Evolutionary conservation across 1,140 invertebrate genomes (phyloP).

Genomic region (Cardiocondyla obscurior): DNA sequence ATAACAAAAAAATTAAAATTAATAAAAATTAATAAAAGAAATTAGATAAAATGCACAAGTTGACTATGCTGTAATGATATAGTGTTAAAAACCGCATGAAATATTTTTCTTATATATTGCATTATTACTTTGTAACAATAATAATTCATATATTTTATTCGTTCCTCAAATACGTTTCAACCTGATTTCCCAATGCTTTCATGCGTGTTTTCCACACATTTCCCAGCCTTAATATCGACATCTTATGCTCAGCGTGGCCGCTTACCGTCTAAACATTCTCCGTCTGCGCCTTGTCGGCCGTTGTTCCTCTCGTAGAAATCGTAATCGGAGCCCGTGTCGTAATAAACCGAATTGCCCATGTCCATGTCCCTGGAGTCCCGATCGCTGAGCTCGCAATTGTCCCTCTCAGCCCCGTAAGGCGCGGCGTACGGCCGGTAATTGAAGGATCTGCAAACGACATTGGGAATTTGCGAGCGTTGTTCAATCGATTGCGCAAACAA

Average conservation of each 20-base stretch:
- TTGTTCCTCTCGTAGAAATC: slow-evolving; percentile 94
- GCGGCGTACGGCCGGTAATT: slow-evolving; percentile 89
- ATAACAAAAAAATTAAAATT: no score
- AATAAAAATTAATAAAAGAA: no score
- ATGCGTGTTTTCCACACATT: background rate
- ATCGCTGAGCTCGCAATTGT: slow-evolving; percentile 95
- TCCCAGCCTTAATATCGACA: background rate
- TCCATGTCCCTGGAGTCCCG: slow-evolving; percentile 93
- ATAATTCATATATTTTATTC: background rate
- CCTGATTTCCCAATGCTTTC: background rate
- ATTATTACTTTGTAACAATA: no score
- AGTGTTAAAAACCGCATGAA: background rate
- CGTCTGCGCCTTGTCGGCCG: slow-evolving; percentile 87
- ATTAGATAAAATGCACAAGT: background rate
- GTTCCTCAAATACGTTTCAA: background rate
- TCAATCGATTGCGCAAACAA: slow-evolving; percentile 39
- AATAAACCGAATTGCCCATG: slow-evolving; percentile 92
- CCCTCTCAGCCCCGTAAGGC: slow-evolving; percentile 88
- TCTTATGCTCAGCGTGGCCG: slow-evolving; percentile 26
- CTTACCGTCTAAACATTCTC: slow-evolving; percentile 93
- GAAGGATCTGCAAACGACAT: slow-evolving; percentile 90
- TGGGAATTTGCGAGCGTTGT: slow-evolving; percentile 32
- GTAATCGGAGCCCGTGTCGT: slow-evolving; percentile 92
- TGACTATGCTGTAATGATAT: background rate
- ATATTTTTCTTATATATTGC: no score